Evolutionary conservation across 1,140 invertebrate genomes (phyloP), one percentile per base, ranked within the genome.

Genomic region (Eurytemora carolleeae): DNA sequence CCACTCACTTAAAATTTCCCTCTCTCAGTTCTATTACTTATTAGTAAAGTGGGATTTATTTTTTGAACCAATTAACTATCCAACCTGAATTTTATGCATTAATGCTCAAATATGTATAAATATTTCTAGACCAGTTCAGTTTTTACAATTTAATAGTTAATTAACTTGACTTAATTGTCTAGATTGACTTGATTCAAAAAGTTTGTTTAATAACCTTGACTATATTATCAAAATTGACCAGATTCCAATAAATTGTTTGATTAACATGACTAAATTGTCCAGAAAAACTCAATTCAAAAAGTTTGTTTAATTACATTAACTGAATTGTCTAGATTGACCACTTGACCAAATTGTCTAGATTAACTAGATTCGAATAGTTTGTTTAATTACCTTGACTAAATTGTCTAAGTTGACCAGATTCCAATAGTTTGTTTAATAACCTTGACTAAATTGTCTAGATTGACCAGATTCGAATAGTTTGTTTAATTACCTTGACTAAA

Each of bases 191-290:
- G 31, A 7, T 44, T 12, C n/a, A 44, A 44, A 44, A 44, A 44
- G 31, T 44, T 44, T n/a, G 7, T n/a, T 44, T 44, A 12, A 44
- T 44, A 12, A 44, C 31, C 31, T 44, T 44, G n/a, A 44, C 31
- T 44, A 44, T 12, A n/a, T n/a, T 12, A 44, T 44, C 31, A 44
- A 44, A n/a, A 44, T 44, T 44, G n/a, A 44, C 7, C n/a, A 44
- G 31, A 7, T 44, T 12, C n/a, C 7, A 44, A 12, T 44, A 12
- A 44, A 12, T 44, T 12, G 7, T n/a, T 44, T 44, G 26, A 95
- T 85, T 68, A 96, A 79, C 75, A 93, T 90, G 74, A 95, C 91
- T 68, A 96, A 77, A 79, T 95, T 95, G 53, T 95, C 91, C n/a
- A n/a, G 31, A 12, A 44, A 12, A 44, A 44, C n/a, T 12, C n/a